Evolutionary conservation across 2,888 invertebrate species (phyloP).

Genomic region (Pantelozetes paolii): DNA sequence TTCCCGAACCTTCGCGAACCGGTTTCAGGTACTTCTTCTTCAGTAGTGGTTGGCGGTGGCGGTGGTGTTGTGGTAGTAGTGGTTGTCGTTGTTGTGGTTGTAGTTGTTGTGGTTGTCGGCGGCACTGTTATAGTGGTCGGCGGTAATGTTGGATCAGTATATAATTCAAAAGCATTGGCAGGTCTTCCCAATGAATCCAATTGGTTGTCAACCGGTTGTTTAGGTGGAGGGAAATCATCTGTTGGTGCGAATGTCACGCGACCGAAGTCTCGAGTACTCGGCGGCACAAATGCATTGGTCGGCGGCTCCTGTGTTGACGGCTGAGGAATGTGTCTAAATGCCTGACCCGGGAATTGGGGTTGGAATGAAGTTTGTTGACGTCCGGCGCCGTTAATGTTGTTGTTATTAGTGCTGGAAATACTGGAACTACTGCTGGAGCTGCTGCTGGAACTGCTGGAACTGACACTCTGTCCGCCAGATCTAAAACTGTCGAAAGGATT

Average conservation of each 20-base stretch:
- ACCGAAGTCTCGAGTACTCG: background rate
- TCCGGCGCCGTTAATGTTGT: background rate
- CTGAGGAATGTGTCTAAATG: constrained; percentile 30
- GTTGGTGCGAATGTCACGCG: constrained; percentile 2
- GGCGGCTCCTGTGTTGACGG: constrained; percentile 21
- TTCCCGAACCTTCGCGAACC: constrained; percentile 38
- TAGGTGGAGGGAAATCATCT: constrained; percentile 9
- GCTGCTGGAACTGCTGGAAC: background rate
- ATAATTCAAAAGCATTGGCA: background rate
- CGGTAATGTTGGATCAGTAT: background rate
- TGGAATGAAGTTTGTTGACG: constrained; percentile 26
- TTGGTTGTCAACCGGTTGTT: background rate
- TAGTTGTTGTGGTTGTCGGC: constrained; percentile 29
- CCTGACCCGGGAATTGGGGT: constrained; percentile 40
- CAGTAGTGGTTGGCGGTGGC: constrained; percentile 1
- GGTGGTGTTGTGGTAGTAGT: constrained; percentile 24
- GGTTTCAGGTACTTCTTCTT: constrained; percentile 25
- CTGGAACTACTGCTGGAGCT: constrained; percentile 23
- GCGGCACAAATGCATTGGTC: background rate
- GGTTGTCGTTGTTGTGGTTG: constrained; percentile 29
- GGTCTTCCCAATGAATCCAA: constrained; percentile 18
- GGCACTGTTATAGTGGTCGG: constrained; percentile 25
- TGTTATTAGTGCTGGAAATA: background rate
- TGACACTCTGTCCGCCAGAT: background rate
- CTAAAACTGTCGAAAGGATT: too few relatives aligned